Base-by-base conservation (phyloP, 2,113 vertebrate genomes). In the Boleophthalmus pectinirostris region DNA sequence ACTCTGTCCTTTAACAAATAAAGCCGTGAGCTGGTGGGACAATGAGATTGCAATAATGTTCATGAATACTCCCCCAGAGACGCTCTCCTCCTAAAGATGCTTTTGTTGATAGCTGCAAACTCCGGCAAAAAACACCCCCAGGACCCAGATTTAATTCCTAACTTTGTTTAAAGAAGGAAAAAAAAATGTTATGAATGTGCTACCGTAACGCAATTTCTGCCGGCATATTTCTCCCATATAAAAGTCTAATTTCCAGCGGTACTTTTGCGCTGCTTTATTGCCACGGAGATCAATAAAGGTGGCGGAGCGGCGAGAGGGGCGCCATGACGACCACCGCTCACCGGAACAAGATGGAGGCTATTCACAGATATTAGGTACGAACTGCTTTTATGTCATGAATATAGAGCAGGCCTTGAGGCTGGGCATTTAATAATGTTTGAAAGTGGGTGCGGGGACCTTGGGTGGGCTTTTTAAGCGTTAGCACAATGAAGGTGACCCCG, bases 201-300 rank as follows among this genome's bases (percentile, higher is more conserved):
- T 69, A 73, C 68, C 82, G 80, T 89, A 90, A 90, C 89, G 82
- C 83, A 87, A 85, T 90, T 89, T 89, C 83, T 81, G 72, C 49
- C 58, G 23, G 78, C 84, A 88, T 89, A 84, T 91, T 91, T 88
- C 87, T 82, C 85, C 68, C n/a, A 73, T 81, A 89, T 90, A 85
- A 89, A 90, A 92, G 91, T 90, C 80, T 84, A 73, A 89, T 91
- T 91, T 91, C 81, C 81, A 88, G 79, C 76, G 80, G 78, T 88
- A 82, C 75, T 87, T 89, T 79, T 78, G 69, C 65, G 70, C 78
- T 83, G 75, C 76, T 88, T 92, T 90, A 91, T 90, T 91, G 90
- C 77, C 29, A 24, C 43, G 69, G 69, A 90, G 86, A 91, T 91
- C 89, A 92, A 93, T 93, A 91, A 90, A 87, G 82, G 82, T 81